Evolutionary conservation across 2,797 vertebrate species (phyloP).

Genomic region (Aulostomus chinensis): DNA sequence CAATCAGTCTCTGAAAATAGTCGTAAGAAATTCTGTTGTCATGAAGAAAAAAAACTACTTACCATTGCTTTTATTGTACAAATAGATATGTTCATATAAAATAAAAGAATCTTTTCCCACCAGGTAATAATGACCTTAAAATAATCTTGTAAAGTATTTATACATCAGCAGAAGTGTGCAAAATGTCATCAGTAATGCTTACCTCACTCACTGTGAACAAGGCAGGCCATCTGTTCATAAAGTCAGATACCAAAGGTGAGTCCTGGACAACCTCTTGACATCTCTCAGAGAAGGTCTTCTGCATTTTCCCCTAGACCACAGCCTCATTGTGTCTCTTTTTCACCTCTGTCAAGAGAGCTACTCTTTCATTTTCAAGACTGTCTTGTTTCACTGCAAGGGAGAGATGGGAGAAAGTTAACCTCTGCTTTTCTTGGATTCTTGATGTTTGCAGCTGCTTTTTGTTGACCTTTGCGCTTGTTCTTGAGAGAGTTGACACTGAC

Average conservation of each 20-base stretch:
- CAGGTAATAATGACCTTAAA: too few relatives aligned
- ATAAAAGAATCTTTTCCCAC: neutral
- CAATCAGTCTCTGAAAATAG: neutral
- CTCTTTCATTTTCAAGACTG: constrained; percentile 18
- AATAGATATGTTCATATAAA: neutral
- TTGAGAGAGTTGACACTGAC: constrained; percentile 4
- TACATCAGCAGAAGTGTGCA: neutral
- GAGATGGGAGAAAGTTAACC: constrained; percentile 21
- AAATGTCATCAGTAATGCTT: neutral
- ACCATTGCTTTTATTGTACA: neutral
- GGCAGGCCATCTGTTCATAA: constrained; percentile 32
- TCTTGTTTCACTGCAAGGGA: constrained; percentile 26
- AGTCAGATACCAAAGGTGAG: constrained; percentile 3
- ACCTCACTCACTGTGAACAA: too few relatives aligned
- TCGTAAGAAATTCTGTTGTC: too few relatives aligned
- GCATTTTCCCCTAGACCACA: constrained; percentile 25
- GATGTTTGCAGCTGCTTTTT: too few relatives aligned
- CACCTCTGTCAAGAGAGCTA: constrained; percentile 20
- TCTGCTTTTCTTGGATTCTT: constrained; percentile 27
- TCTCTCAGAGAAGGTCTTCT: constrained; percentile 31
- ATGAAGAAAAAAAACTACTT: too few relatives aligned
- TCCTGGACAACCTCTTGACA: constrained; percentile 22
- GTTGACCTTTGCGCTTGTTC: constrained; percentile 9
- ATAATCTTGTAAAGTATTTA: too few relatives aligned
- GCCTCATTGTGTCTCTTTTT: constrained; percentile 20